Evolutionary conservation across 2,797 vertebrate genomes (phyloP), one percentile per base, ranked within the genome.

Genomic region (Myotis findleyi): DNA sequence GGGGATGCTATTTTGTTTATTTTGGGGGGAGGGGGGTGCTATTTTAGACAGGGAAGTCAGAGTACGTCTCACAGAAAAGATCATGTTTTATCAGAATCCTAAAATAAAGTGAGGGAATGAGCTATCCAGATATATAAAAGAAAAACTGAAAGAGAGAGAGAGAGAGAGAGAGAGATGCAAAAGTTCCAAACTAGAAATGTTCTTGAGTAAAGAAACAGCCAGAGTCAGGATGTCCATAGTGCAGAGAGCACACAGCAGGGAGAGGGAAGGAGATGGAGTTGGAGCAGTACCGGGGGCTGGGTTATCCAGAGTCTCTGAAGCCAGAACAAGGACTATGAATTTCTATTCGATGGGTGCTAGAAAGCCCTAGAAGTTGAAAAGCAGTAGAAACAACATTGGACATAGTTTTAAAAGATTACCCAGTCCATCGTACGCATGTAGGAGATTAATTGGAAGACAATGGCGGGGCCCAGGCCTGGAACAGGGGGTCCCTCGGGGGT

Each of bases 51-150:
- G 25, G 30, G 94, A 30, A 21, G 27, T 87, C 62, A 72, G 44
- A 90, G 36, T 44, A 90, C 2, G 6, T 27, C 17, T 87, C 33
- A 66, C 36, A 49, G 25, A 80, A 36, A 47, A 80, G 30, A 30
- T 13, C 30, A 10, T 5, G 44, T 84, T 93, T 93, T 25, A 92
- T 27, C 10, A 88, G 44, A 81, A 79, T 68, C 38, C 11, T 88
- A 62, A 93, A 93, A 84, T 87, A 69, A 94, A 94, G 38, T 76
- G 62, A 92, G 51, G 23, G 23, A 68, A 59, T 36, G 38, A 30
- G 30, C 25, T 59, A 71, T 16, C n/a, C 11, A n/a, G 16, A 25
- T 81, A 44, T 8, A 12, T 11, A 87, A 81, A 17, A 41, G 33
- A 84, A 59, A 44, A 91, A 62, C 79, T 69, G 21, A 47, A 38